Evolutionary conservation across 2,888 invertebrate genomes (phyloP).

Genomic region (Clepsis dumicolana): DNA sequence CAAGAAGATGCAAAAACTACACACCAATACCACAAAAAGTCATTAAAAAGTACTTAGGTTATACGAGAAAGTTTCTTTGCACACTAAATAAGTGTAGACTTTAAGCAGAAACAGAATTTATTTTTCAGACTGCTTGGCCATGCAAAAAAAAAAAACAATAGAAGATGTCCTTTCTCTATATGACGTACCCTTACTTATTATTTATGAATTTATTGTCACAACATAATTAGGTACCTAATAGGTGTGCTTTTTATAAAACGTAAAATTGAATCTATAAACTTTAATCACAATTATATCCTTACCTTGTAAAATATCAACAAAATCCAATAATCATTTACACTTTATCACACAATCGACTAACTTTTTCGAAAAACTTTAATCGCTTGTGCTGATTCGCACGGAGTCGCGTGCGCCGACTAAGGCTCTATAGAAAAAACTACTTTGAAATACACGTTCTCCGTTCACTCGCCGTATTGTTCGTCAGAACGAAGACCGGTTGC

Average conservation of each 20-base stretch:
- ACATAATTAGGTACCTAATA: too few relatives aligned
- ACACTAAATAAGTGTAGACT: too few relatives aligned
- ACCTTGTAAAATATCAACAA: slow-evolving; percentile 18
- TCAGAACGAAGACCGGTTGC: slow-evolving; percentile 27
- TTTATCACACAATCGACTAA: slow-evolving; percentile 21
- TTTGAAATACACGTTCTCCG: slow-evolving; percentile 46
- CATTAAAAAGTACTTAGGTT: too few relatives aligned
- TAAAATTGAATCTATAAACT: background rate
- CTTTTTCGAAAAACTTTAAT: slow-evolving; percentile 19
- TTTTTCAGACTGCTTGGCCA: too few relatives aligned
- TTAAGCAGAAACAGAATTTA: too few relatives aligned
- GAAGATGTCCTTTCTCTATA: too few relatives aligned
- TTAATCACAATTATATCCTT: background rate
- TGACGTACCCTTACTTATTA: too few relatives aligned
- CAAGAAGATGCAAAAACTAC: too few relatives aligned
- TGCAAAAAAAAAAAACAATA: too few relatives aligned
- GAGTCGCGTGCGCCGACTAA: slow-evolving; percentile 52
- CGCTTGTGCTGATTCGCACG: slow-evolving; percentile 17
- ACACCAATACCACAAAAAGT: too few relatives aligned
- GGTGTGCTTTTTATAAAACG: background rate
- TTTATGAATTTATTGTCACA: too few relatives aligned
- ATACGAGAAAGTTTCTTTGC: too few relatives aligned
- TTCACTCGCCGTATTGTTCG: slow-evolving; percentile 46
- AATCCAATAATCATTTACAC: slow-evolving; percentile 26
- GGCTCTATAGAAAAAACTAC: slow-evolving; percentile 53